phyloP scores from a whole-genome alignment of 2,797 vertebrate species.

The Babyrousa celebensis region DNA sequence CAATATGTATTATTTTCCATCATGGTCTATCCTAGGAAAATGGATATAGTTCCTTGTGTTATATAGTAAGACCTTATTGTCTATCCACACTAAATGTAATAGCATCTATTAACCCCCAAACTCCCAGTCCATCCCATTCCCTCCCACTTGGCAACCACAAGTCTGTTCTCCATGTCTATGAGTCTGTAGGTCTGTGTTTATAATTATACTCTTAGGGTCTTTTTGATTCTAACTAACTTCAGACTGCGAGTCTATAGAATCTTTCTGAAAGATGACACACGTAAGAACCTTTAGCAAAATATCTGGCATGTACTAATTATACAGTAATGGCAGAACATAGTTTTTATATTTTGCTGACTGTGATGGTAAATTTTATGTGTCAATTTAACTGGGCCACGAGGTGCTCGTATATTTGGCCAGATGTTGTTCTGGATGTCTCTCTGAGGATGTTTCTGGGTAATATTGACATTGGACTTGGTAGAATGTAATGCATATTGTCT shows the following conservation, averaged over 20 bases:
- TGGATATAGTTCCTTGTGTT: no score
- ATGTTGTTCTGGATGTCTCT: not conserved
- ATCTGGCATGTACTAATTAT: not conserved
- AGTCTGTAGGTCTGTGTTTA: no score
- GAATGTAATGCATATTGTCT: not conserved
- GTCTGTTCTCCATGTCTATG: no score
- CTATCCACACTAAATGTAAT: no score
- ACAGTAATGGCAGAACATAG: not conserved
- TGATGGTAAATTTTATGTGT: not conserved
- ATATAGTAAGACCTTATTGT: no score
- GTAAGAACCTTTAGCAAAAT: not conserved
- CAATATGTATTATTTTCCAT: no score
- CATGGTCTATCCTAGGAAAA: no score
- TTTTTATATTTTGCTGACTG: not conserved
- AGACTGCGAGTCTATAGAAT: not conserved
- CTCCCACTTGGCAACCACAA: no score
- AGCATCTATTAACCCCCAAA: no score
- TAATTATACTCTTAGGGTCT: no score
- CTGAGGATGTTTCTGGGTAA: not conserved
- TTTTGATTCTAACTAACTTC: no score
- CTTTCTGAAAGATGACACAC: not conserved
- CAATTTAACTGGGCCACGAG: not conserved
- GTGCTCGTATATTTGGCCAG: not conserved
- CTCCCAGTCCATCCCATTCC: no score
- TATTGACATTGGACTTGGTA: not conserved